These are phyloP conservation scores for Coptodon rendalli DNA, from an alignment of 2,113 vertebrate genomes.

Conservation along the genomic window DNA sequence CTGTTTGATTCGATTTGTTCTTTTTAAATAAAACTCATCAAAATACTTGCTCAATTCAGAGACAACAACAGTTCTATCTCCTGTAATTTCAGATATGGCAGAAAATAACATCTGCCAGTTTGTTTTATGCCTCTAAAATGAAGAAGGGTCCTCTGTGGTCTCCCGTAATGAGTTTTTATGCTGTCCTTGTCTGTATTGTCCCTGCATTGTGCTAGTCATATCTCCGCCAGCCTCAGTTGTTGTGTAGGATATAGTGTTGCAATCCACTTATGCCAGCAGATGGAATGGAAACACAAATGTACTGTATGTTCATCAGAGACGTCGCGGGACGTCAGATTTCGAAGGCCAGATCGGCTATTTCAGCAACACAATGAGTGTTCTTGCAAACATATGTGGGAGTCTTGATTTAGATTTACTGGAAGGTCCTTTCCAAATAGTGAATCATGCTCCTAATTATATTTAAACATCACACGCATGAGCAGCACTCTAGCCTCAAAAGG, in stretches of 20 bases:
- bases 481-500: background rate
- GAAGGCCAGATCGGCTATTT: background rate
- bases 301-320: background rate
- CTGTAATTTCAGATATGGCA: background rate
- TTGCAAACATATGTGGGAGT: background rate
- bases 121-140: background rate
- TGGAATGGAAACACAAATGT: background rate
- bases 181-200: background rate
- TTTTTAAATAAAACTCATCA: background rate
- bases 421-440: background rate
- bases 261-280: background rate
- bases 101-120: background rate
- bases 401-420: background rate
- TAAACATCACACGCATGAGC: background rate
- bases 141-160: background rate
- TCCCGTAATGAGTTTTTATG: conserved; percentile 13
- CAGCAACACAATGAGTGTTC: background rate
- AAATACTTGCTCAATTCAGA: background rate
- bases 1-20: background rate
- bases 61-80: background rate
- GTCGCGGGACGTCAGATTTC: background rate
- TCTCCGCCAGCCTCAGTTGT: background rate
- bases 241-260: background rate
- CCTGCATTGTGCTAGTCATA: background rate
- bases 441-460: background rate